Percentiles rank a stretch among this genome's conserved stretches.
phyloP scores from a whole-genome alignment of 2,797 vertebrate genomes.

The Holocentrus rufus region DNA sequence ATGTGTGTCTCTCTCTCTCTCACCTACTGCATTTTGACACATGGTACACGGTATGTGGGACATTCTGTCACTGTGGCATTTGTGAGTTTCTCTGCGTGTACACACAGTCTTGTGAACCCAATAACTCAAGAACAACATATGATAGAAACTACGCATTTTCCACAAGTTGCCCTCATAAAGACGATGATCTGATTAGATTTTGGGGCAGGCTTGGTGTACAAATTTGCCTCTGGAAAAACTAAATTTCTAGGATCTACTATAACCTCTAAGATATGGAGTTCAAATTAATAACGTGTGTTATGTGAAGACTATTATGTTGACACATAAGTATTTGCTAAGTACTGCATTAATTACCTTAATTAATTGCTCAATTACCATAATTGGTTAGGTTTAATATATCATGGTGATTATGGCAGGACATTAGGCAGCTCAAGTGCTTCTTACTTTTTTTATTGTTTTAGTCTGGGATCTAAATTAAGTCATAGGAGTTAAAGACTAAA shows the following conservation, averaged over 20 bases:
- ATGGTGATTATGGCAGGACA: conserved; percentile 54
- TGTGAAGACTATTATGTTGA: conserved; percentile 34
- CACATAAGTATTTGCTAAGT: conserved; percentile 31
- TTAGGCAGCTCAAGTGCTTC: conserved; percentile 42
- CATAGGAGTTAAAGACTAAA: conserved; percentile 54
- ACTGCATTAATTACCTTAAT: conserved; percentile 64
- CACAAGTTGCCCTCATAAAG: conserved; percentile 1
- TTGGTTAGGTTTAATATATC: conserved; percentile 57
- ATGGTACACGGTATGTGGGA: conserved; percentile 6
- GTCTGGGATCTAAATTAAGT: conserved; percentile 53
- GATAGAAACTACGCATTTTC: conserved; percentile 4
- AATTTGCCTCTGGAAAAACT: conserved; percentile 29
- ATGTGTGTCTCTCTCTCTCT: conserved; percentile 13
- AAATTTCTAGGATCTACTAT: too few relatives aligned
- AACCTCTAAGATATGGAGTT: conserved; percentile 25
- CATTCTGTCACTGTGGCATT: neutral
- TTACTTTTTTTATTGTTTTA: conserved; percentile 37
- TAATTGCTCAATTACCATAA: conserved; percentile 56
- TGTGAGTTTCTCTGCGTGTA: neutral
- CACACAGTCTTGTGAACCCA: neutral
- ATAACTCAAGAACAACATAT: neutral
- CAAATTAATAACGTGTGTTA: conserved; percentile 34
- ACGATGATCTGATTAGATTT: conserved; percentile 13
- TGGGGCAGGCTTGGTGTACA: conserved; percentile 24
- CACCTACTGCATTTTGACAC: neutral